Evolutionary conservation across 2,113 vertebrate genomes (phyloP).

Genomic region (Carettochelys insculpta): DNA sequence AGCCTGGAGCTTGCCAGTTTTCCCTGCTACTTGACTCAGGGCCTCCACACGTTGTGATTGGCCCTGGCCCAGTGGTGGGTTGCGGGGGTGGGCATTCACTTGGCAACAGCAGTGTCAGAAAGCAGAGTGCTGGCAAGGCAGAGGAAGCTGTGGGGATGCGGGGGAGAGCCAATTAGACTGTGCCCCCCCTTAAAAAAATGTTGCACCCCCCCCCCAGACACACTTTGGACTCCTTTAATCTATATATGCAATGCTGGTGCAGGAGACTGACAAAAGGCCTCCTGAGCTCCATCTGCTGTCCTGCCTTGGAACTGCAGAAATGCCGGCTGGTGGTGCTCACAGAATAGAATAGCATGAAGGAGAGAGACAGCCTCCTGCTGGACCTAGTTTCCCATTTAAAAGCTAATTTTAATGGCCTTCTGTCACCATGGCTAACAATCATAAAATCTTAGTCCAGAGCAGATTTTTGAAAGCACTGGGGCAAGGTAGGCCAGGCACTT

Average conservation of each 20-base stretch:
- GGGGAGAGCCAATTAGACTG: too few species aligned
- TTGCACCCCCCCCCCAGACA: too few species aligned
- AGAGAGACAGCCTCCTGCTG: background rate
- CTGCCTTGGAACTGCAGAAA: background rate
- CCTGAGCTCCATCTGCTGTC: constrained; percentile 60
- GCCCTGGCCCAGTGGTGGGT: too few species aligned
- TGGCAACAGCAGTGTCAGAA: too few species aligned
- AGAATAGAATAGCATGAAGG: fast-evolving
- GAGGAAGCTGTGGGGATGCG: too few species aligned
- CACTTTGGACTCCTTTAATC: too few species aligned
- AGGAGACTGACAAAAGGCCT: background rate
- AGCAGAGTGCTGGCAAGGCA: too few species aligned
- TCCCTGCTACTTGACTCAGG: too few species aligned
- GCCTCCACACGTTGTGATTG: too few species aligned
- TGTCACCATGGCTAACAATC: background rate
- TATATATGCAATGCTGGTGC: fast-evolving
- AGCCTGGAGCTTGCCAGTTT: too few species aligned
- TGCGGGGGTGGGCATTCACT: too few species aligned
- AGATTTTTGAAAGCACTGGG: background rate
- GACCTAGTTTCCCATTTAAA: background rate
- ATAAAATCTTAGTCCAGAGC: background rate
- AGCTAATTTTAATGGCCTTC: background rate
- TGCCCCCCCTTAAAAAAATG: too few species aligned
- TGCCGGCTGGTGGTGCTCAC: background rate
- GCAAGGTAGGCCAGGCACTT: background rate